A percentile compares a stretch with the other conserved stretches of the same genome.
Conservation (phyloP, 2,888 invertebrate species). For the Peribatodes rhomboidaria region DNA sequence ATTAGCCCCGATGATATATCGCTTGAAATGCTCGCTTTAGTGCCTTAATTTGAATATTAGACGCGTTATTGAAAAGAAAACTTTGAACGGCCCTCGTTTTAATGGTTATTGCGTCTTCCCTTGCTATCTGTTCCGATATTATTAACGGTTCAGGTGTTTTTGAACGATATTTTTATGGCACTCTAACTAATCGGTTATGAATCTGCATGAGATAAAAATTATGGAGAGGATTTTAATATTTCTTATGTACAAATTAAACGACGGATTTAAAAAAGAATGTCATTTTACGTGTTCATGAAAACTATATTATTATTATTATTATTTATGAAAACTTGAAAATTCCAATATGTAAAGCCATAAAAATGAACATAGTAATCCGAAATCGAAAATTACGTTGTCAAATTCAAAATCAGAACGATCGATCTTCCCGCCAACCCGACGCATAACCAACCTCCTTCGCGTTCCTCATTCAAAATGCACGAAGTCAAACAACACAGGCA, state of each 20-base stretch:
- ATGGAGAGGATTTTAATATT: not conserved
- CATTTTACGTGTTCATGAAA: no score
- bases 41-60: constrained; percentile 86
- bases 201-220: constrained; percentile 6
- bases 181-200: constrained; percentile 22
- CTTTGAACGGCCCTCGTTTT: constrained; percentile 80
- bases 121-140: constrained; percentile 61
- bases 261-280: no score
- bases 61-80: constrained; percentile 86
- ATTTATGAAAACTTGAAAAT: not conserved
- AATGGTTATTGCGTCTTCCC: constrained; percentile 83
- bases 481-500: constrained; percentile 69
- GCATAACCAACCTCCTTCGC: constrained; percentile 56
- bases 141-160: constrained; percentile 61
- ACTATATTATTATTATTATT: no score
- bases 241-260: not conserved
- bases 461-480: constrained; percentile 77
- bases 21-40: constrained; percentile 79
- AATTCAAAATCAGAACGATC: constrained; percentile 29
- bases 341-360: not conserved
- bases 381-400: constrained; percentile 5
- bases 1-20: constrained; percentile 80
- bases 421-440: constrained; percentile 38
- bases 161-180: constrained; percentile 35
- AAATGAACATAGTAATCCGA: not conserved